Percentiles rank a stretch among this genome's conserved stretches.
These are phyloP conservation scores for Athalia cordata DNA, from an alignment of 2,888 invertebrate species.

Conservation along the genomic window DNA sequence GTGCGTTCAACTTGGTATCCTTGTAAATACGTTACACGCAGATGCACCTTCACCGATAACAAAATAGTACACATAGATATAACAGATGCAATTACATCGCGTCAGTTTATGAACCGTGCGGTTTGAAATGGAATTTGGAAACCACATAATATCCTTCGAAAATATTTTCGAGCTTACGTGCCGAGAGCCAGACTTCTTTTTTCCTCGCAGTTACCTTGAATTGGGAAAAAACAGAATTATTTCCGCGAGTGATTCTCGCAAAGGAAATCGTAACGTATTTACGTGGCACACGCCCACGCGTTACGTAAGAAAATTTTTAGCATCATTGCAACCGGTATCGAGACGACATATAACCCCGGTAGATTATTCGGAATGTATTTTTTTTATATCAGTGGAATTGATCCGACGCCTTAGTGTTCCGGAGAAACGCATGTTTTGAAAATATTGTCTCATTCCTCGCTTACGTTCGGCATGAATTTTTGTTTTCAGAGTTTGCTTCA, in stretches of 20 bases:
- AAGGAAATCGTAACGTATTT: slow-evolving; percentile 1
- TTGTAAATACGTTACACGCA: not conserved
- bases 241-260: slow-evolving; percentile 12
- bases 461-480: not conserved
- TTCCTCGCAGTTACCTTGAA: slow-evolving; percentile 11
- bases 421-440: not conserved
- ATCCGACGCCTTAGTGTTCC: not conserved
- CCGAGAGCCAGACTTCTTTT: no score
- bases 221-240: slow-evolving; percentile 2
- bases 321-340: slow-evolving; percentile 19
- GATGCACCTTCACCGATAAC: not conserved
- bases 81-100: no score
- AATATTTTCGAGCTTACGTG: no score
- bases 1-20: slow-evolving; percentile 23
- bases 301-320: slow-evolving; percentile 23
- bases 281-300: slow-evolving; percentile 5
- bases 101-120: not conserved
- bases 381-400: slow-evolving; percentile 17
- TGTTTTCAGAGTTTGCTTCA: slow-evolving; percentile 67
- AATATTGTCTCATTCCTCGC: not conserved
- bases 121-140: not conserved
- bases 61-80: no score
- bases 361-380: slow-evolving; percentile 5
- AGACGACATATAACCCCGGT: not conserved
- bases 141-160: no score